These are phyloP conservation scores for Trichechus manatus DNA, from an alignment of 2,113 vertebrate genomes.

Conservation along the genomic window DNA sequence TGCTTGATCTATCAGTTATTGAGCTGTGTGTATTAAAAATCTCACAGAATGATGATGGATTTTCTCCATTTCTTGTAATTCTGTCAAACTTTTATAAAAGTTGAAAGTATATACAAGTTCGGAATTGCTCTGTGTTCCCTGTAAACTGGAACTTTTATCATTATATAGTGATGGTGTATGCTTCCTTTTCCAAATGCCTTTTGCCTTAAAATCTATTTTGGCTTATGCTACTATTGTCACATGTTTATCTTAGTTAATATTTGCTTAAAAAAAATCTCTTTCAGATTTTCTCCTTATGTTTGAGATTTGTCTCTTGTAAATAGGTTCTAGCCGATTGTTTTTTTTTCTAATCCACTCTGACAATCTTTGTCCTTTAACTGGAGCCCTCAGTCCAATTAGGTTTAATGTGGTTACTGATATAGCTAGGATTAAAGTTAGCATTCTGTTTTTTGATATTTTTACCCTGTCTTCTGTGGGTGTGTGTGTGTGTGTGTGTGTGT, in stretches of 20 bases:
- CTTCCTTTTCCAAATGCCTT: neutral
- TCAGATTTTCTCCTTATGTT: neutral
- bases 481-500: no score
- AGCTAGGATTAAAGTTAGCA: slow-evolving; percentile 17
- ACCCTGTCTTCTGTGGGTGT: neutral
- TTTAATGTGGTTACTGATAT: slow-evolving; percentile 6
- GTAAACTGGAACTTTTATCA: neutral
- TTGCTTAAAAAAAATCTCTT: neutral
- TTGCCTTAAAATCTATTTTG: slow-evolving; percentile 26
- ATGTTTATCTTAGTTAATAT: neutral
- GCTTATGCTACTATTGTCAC: neutral
- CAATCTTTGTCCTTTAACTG: neutral
- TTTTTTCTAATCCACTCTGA: neutral
- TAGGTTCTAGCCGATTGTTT: neutral
- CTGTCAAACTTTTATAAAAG: slow-evolving; percentile 27
- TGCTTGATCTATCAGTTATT: neutral
- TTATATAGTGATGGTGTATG: neutral
- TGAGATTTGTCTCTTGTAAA: neutral
- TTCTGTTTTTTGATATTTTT: slow-evolving; percentile 20
- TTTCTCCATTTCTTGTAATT: slow-evolving; percentile 21
- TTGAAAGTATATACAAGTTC: neutral
- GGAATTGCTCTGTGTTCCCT: neutral
- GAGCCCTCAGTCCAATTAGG: slow-evolving; percentile 9
- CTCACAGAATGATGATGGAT: slow-evolving; percentile 24
- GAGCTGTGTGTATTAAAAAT: neutral